A percentile compares a stretch with the other conserved stretches of the same genome.
These are phyloP conservation scores for Enteromius argenteus DNA, from an alignment of 2,797 vertebrate genomes.

Conservation along the genomic window DNA sequence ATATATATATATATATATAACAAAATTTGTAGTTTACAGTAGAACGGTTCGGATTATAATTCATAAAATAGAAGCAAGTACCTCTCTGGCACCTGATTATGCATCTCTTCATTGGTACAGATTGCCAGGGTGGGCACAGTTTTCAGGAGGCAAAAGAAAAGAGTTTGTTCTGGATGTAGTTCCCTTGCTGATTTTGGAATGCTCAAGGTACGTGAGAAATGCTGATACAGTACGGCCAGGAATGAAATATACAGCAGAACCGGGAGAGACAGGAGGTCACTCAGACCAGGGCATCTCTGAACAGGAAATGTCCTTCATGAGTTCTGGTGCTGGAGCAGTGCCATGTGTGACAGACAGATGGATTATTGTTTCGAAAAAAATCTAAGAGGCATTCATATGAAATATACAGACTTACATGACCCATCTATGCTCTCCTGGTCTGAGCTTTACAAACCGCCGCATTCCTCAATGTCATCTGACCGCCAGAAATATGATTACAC, in stretches of 20 bases:
- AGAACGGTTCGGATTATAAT: neutral
- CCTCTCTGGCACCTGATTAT: neutral
- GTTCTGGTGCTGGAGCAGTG: neutral
- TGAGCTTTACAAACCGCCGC: slow-evolving; percentile 48
- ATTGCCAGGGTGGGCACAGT: neutral
- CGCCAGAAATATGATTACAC: slow-evolving; percentile 66
- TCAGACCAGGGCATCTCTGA: neutral
- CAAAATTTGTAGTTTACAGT: neutral
- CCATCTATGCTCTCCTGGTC: slow-evolving; percentile 24
- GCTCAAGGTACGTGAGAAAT: slow-evolving; percentile 39
- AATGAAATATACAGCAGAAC: slow-evolving; percentile 35
- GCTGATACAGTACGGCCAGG: slow-evolving; percentile 1
- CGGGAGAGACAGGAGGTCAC: slow-evolving; percentile 24
- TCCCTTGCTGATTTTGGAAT: slow-evolving; percentile 3
- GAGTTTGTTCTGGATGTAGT: neutral
- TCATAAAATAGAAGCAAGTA: neutral
- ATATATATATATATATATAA: too few relatives aligned
- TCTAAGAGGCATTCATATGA: slow-evolving; percentile 18
- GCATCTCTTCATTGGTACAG: neutral
- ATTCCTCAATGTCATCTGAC: slow-evolving; percentile 64
- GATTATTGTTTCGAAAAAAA: neutral
- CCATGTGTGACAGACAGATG: slow-evolving; percentile 1
- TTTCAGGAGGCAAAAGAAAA: neutral
- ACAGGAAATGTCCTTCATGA: slow-evolving; percentile 19
- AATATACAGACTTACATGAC: slow-evolving; percentile 8